Conservation (phyloP, 1,140 invertebrate genomes). For the Episyrphus balteatus region DNA sequence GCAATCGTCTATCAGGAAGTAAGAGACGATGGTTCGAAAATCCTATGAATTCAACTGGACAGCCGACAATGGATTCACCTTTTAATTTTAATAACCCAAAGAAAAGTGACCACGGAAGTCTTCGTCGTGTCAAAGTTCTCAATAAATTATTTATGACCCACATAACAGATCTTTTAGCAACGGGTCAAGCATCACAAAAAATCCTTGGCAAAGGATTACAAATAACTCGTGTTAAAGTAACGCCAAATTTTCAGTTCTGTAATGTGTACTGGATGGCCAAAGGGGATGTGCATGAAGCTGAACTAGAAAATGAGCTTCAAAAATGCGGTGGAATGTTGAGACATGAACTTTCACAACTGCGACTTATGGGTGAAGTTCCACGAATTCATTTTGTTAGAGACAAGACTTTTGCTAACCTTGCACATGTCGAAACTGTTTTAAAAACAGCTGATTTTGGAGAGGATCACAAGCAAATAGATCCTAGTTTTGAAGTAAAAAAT, state of each 20-base stretch:
- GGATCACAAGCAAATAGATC: constrained; percentile 33
- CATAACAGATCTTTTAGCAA: constrained; percentile 61
- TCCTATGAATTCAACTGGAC: constrained; percentile 12
- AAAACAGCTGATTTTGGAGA: constrained; percentile 48
- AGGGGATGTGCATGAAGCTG: constrained; percentile 23
- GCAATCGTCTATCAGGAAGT: constrained; percentile 19
- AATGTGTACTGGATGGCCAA: constrained; percentile 58
- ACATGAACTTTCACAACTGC: constrained; percentile 55
- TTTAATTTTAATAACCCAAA: neutral
- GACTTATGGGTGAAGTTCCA: constrained; percentile 59
- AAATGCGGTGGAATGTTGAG: constrained; percentile 44
- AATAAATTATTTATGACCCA: constrained; percentile 72
- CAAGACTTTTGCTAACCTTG: constrained; percentile 38
- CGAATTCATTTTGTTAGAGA: constrained; percentile 60
- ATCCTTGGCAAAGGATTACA: constrained; percentile 54
- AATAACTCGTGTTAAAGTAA: constrained; percentile 52
- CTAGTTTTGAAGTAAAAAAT: constrained; percentile 5
- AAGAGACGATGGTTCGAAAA: constrained; percentile 21
- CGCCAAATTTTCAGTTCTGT: constrained; percentile 48
- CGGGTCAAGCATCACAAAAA: constrained; percentile 46
- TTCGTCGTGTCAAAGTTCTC: constrained; percentile 46
- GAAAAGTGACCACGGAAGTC: constrained; percentile 36
- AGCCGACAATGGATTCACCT: neutral
- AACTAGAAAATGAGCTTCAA: constrained; percentile 44
- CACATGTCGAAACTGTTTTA: constrained; percentile 47